Conservation (phyloP, 2,797 vertebrate genomes). For the Myotis myotis region DNA sequence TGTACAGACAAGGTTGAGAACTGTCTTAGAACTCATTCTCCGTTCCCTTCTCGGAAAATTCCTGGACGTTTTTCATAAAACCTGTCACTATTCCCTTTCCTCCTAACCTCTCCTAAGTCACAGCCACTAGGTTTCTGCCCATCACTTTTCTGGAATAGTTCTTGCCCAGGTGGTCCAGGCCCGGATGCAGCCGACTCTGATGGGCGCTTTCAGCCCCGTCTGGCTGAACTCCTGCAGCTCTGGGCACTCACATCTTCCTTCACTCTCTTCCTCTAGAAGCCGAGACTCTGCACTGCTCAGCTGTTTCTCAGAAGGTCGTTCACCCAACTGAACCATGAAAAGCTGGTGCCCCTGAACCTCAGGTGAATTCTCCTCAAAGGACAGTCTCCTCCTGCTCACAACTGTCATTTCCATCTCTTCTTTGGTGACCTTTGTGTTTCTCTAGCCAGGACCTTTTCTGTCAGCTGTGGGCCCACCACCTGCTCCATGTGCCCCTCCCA, state of each 20-base stretch:
- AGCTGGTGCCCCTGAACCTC: neutral
- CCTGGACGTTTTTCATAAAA: neutral
- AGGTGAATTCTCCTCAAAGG: neutral
- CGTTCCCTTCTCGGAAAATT: neutral
- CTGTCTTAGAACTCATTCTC: neutral
- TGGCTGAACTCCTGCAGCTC: neutral
- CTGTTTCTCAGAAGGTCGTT: neutral
- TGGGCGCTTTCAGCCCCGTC: too few relatives aligned
- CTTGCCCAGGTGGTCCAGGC: neutral
- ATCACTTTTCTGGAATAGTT: neutral
- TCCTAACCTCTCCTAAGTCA: neutral
- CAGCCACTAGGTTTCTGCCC: neutral
- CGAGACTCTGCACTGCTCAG: neutral
- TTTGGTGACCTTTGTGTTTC: neutral
- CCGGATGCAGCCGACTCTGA: neutral
- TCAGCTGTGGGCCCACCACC: neutral
- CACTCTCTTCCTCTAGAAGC: neutral
- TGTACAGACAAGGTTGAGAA: neutral
- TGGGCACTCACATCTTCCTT: too few relatives aligned
- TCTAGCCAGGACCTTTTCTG: neutral
- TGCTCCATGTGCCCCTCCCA: fast-evolving
- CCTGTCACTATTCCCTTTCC: neutral
- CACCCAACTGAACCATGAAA: neutral
- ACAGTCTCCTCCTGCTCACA: neutral
- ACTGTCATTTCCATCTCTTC: neutral